phyloP scores from a whole-genome alignment of 2,797 vertebrate species.

The Euphonia xanthogaster region DNA sequence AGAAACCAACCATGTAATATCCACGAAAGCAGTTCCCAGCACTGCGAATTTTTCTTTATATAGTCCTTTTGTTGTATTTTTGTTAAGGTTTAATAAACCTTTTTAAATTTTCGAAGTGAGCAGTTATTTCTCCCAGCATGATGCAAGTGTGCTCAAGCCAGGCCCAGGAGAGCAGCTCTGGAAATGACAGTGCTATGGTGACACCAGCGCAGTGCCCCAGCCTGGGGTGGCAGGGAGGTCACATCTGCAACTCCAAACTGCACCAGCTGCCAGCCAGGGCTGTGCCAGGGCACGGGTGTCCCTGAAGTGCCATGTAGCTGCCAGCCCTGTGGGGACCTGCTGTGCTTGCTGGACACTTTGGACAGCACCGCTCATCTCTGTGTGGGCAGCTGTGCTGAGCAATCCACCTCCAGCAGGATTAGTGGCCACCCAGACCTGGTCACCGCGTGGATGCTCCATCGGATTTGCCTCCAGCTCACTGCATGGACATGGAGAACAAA shows the following conservation, averaged over 20 bases:
- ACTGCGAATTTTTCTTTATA: no score
- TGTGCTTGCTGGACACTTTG: neutral
- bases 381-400: accelerated
- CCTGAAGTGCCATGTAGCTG: accelerated
- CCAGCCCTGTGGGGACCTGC: neutral
- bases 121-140: no score
- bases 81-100: no score
- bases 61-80: no score
- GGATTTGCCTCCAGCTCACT: accelerated
- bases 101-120: no score
- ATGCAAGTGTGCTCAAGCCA: neutral
- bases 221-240: neutral
- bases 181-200: neutral
- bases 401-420: accelerated
- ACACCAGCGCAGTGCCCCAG: neutral
- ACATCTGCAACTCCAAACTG: accelerated
- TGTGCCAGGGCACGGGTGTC: accelerated
- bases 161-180: neutral
- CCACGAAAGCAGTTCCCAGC: no score
- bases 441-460: accelerated
- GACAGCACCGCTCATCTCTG: accelerated
- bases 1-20: no score
- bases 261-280: neutral
- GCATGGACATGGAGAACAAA: accelerated
- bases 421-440: accelerated